Base-by-base conservation (phyloP, 2,888 invertebrate species). In the Loripinus fragilis region DNA sequence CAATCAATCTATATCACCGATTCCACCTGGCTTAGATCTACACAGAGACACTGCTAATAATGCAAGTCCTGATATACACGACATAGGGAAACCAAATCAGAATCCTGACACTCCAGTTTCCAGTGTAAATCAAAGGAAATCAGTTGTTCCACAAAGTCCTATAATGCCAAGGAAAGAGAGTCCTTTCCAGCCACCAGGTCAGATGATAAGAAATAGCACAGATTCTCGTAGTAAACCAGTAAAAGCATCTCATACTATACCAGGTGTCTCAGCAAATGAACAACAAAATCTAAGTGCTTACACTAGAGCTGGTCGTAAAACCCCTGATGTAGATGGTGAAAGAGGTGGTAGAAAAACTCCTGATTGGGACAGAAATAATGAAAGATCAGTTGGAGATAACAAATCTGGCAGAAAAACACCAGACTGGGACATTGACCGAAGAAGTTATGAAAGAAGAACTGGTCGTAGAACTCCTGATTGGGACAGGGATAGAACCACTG, bases 151-250 rank as follows among this genome's bases (percentile, higher is more conserved):
- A 48, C 81, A 86, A 55, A 88, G 88, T 60, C 86, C 88, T 23
- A 84, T 88, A 5, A 77, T 86, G 83, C 84, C 80, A 23, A 73
- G 88, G 33, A 88, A 88, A 66, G 88, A 88, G 55, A 85, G 86
- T 65, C 84, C 86, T 42, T 88, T 88, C 52, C 86, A 86, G 69
- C 88, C 88, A 12, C 88, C 86, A 17, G 69, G 69, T 52, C 68
- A 60, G 33, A 35, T 74, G 69, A 48, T 64, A 15, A 77, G 78
- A 55, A 78, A 72, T 68, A 45, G 73, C 20, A 74, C 80, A 35
- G 80, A 76, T 20, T 38, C 55, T 20, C 71, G 68, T 50, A 71
- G n/a, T 23, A 84, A 80, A 69, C 81, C 81, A 25, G 28, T 81
- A 8, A 81, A 76, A 66, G 80, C 84, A 28, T 78, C 80, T 20